Evolutionary conservation across 2,113 vertebrate species (phyloP).

Genomic region (Camelus dromedarius): DNA sequence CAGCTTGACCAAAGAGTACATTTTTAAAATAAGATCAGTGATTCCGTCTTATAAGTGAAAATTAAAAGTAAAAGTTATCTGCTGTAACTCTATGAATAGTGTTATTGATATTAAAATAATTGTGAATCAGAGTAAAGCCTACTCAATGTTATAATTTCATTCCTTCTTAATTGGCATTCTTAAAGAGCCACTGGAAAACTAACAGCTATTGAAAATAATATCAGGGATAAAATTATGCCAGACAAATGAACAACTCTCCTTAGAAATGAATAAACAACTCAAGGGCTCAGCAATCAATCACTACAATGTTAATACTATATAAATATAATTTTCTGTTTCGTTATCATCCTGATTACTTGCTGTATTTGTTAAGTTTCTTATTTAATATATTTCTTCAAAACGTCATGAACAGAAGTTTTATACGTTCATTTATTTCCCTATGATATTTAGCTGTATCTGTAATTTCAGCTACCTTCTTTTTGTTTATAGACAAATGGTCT

Average conservation of each 20-base stretch:
- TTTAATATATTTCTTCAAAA: neutral
- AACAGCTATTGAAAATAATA: slow-evolving; percentile 14
- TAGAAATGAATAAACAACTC: slow-evolving; percentile 38
- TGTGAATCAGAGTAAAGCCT: neutral
- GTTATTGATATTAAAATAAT: slow-evolving; percentile 23
- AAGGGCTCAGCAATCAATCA: slow-evolving; percentile 24
- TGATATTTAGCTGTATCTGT: neutral
- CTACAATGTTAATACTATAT: neutral
- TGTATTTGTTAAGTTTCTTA: slow-evolving; percentile 19
- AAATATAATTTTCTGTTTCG: slow-evolving; percentile 34
- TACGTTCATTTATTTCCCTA: neutral
- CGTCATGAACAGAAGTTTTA: neutral
- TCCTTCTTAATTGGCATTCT: slow-evolving; percentile 19
- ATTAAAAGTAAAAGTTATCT: neutral
- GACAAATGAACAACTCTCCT: neutral
- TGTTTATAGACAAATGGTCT: neutral
- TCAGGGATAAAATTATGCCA: slow-evolving; percentile 47
- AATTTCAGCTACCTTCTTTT: neutral
- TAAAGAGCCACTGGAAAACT: slow-evolving; percentile 38
- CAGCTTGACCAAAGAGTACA: neutral
- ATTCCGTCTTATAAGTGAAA: neutral
- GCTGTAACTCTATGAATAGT: neutral
- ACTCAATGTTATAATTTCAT: slow-evolving; percentile 20
- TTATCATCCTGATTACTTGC: slow-evolving; percentile 19
- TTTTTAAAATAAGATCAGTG: neutral